phyloP scores from a whole-genome alignment of 2,113 vertebrate genomes.

The Gavialis gangeticus region DNA sequence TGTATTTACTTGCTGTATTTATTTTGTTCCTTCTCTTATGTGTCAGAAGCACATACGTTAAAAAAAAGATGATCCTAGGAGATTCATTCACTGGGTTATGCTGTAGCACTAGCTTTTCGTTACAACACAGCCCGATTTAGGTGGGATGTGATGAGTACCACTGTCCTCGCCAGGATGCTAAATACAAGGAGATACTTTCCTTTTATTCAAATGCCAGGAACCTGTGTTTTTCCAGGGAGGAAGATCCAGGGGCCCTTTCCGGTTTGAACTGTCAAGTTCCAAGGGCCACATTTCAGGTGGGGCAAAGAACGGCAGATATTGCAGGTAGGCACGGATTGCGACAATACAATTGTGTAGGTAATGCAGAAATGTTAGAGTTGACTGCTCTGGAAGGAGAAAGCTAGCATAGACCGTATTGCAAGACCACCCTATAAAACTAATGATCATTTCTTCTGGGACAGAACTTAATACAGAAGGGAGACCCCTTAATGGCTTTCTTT shows the following conservation, averaged over 20 bases:
- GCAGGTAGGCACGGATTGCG: background rate
- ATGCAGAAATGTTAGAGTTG: background rate
- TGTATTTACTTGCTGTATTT: background rate
- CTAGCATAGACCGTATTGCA: background rate
- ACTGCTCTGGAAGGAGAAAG: background rate
- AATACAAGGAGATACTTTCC: background rate
- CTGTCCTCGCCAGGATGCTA: background rate
- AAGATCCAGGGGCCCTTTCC: background rate
- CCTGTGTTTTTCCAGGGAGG: background rate
- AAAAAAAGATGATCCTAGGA: background rate
- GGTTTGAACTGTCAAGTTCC: background rate
- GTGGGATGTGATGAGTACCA: background rate
- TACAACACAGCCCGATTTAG: background rate
- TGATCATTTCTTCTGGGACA: background rate
- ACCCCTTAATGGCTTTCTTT: background rate
- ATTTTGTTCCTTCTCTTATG: background rate
- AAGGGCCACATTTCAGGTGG: background rate
- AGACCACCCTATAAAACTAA: background rate
- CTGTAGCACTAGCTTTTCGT: background rate
- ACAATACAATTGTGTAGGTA: background rate
- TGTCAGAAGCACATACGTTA: background rate
- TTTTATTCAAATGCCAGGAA: background rate
- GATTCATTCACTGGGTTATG: background rate
- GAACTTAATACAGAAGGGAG: background rate
- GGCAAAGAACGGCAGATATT: background rate